Evolutionary conservation across 1,140 invertebrate species (phyloP).

Genomic region (Anastrepha obliqua): DNA sequence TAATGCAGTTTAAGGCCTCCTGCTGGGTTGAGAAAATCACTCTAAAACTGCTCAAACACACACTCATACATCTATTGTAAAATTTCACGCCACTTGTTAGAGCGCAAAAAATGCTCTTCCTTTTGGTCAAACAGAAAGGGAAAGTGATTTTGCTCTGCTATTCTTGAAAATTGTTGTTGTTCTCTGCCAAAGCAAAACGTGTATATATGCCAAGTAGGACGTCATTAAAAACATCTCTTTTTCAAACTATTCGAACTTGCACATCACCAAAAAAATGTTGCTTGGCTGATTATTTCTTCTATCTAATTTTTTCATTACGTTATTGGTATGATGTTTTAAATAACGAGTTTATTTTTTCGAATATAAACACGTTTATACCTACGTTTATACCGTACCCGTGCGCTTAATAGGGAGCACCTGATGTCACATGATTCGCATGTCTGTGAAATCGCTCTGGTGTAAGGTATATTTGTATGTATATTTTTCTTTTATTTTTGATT

Average conservation of each 20-base stretch:
- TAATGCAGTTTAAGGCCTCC: slow-evolving; percentile 54
- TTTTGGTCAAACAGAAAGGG: too few species aligned
- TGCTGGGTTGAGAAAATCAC: too few species aligned
- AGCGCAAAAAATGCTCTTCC: too few species aligned
- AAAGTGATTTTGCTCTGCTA: background rate
- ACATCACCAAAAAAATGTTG: background rate
- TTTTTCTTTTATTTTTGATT: background rate
- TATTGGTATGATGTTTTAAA: slow-evolving; percentile 29
- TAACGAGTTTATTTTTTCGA: background rate
- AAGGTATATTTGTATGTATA: background rate
- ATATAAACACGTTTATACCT: background rate
- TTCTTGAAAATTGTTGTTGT: too few species aligned
- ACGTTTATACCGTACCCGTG: background rate
- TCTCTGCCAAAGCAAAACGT: too few species aligned
- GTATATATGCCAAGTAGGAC: too few species aligned
- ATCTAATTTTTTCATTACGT: background rate
- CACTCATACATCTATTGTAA: background rate
- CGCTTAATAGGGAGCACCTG: background rate
- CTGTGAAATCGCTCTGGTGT: background rate
- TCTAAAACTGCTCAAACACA: background rate
- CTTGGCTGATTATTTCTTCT: background rate
- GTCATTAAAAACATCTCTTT: too few species aligned
- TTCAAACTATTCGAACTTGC: too few species aligned
- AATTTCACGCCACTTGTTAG: too few species aligned
- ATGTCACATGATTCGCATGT: slow-evolving; percentile 11